A percentile compares a stretch with the other conserved stretches of the same genome.
Conservation (phyloP, 2,113 vertebrate genomes). For the Coracopsis vasa region DNA sequence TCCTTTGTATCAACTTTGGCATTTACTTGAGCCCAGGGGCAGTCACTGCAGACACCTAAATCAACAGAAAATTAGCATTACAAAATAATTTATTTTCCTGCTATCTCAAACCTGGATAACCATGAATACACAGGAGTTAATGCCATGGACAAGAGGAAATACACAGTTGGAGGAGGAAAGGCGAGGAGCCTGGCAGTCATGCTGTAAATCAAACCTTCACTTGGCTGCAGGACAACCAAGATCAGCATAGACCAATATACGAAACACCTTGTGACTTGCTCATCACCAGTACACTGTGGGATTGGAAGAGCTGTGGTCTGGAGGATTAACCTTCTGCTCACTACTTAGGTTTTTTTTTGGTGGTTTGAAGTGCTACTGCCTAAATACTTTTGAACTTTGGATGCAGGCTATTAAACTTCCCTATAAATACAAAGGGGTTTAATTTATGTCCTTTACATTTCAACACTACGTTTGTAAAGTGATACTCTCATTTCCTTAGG, state of each 20-base stretch:
- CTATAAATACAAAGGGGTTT: not conserved
- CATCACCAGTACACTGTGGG: not conserved
- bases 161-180: not conserved
- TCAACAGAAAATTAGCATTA: slow-evolving; percentile 21
- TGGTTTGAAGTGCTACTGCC: not conserved
- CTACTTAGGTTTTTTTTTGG: not conserved
- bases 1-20: not conserved
- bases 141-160: not conserved
- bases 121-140: not conserved
- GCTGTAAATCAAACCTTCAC: not conserved
- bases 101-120: not conserved
- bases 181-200: not conserved
- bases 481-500: not conserved
- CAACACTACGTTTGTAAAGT: not conserved
- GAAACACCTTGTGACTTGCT: not conserved
- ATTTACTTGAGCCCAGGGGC: not conserved
- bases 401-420: not conserved
- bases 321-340: not conserved
- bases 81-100: not conserved
- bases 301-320: not conserved
- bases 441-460: not conserved
- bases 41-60: not conserved
- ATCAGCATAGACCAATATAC: fast-evolving
- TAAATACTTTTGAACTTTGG: not conserved
- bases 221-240: fast-evolving